These are phyloP conservation scores for Boulengeromyrus knoepffleri DNA, from an alignment of 2,113 vertebrate species.

Conservation along the genomic window DNA sequence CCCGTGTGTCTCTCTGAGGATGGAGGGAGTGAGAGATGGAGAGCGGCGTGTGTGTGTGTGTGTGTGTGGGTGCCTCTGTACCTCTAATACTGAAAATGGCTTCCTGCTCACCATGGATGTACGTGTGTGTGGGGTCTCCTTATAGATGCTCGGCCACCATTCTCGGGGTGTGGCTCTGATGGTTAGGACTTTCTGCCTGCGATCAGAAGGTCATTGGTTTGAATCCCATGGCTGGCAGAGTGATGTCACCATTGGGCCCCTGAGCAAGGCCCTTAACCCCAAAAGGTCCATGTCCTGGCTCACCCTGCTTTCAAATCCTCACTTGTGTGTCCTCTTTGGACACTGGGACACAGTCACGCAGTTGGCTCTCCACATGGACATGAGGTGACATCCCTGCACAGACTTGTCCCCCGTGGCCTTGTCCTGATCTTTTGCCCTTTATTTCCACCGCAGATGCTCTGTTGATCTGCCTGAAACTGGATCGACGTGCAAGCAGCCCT, in stretches of 20 bases:
- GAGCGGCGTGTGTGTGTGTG: not conserved
- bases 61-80: not conserved
- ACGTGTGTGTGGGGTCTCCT: not conserved
- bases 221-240: not conserved
- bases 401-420: not conserved
- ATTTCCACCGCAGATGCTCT: not conserved
- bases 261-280: not conserved
- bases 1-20: not conserved
- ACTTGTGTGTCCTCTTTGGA: not conserved
- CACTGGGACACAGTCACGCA: not conserved
- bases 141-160: not conserved
- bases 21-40: not conserved
- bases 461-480: not conserved
- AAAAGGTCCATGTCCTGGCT: not conserved
- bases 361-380: not conserved
- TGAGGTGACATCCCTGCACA: not conserved
- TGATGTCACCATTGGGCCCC: not conserved
- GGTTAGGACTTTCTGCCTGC: not conserved
- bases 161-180: not conserved
- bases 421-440: not conserved
- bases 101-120: not conserved
- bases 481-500: not conserved
- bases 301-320: not conserved
- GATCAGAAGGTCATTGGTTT: not conserved
- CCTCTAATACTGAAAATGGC: not conserved